Evolutionary conservation across 2,888 invertebrate genomes (phyloP).

Genomic region (Metacarcinus magister): DNA sequence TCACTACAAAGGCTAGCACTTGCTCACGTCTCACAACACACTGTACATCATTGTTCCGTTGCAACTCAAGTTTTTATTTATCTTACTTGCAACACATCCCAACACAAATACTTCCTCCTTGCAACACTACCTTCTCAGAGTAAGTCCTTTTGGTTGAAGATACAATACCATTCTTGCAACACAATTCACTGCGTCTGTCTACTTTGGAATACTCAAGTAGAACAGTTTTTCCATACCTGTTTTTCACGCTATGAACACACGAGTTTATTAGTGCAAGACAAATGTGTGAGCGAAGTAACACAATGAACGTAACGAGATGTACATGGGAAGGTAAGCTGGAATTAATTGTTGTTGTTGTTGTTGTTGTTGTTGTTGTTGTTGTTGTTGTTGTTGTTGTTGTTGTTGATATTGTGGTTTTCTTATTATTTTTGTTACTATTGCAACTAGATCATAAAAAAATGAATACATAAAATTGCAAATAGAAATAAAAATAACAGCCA

Average conservation of each 20-base stretch:
- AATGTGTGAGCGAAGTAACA: constrained; percentile 7
- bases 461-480: no score
- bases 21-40: background rate
- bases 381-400: background rate
- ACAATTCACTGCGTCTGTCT: background rate
- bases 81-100: background rate
- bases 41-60: background rate
- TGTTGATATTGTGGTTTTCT: background rate
- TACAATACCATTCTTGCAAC: background rate
- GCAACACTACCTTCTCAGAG: background rate
- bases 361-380: background rate
- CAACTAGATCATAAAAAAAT: no score
- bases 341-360: background rate
- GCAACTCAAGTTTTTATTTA: background rate
- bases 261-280: background rate
- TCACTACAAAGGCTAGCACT: background rate
- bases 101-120: background rate
- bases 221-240: background rate
- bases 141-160: background rate
- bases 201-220: no score
- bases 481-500: no score
- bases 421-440: background rate
- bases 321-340: background rate
- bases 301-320: background rate
- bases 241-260: background rate